Base-by-base conservation (phyloP, 2,113 vertebrate species). In the Plecturocebus donacophilus region DNA sequence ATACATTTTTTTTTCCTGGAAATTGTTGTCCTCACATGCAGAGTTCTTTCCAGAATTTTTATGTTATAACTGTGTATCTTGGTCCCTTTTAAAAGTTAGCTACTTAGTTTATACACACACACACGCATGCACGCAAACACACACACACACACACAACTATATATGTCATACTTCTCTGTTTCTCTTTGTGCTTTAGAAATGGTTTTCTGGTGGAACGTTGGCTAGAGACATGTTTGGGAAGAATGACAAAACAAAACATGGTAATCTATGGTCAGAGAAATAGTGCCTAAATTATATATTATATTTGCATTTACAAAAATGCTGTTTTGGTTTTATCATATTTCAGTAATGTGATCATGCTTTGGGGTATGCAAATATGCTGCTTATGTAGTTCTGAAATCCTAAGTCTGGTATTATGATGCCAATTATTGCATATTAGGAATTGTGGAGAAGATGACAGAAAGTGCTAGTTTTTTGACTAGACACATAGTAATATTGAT, bases 301-400 rank as follows among this genome's bases (percentile, higher is more conserved):
- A 47, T 76, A 81, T 88, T 9, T 81, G 42, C 40, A 64, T 47
- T 95, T 94, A 90, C 2, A 45, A 87, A 85, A 94, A 61, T 45
- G 23, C 12, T 66, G 91, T 66, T 73, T 83, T 80, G 21, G 30
- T 73, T 91, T 94, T 52, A 73, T 61, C 70, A 66, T 61, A 58
- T 92, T 95, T 96, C 76, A 91, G 95, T 85, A 92, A 97, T 47
- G 25, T 92, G 87, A 84, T 96, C 90, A 66, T 81, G 8, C 11
- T 92, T 66, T 81, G 80, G 47, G 25, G 23, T 68, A 23, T 23
- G 54, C 75, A 95, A 45, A 95, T 58, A 45, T n/a, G 27, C 35
- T 81, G 20, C 82, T 84, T 95, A 85, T 17, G 23, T 27, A 68
- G 45, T 68, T 85, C 45, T 94, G 25, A 16, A 85, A 54, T 77